Evolutionary conservation across 2,797 vertebrate species (phyloP), one percentile per base, ranked within the genome.

Genomic region (Hippocampus kuda): DNA sequence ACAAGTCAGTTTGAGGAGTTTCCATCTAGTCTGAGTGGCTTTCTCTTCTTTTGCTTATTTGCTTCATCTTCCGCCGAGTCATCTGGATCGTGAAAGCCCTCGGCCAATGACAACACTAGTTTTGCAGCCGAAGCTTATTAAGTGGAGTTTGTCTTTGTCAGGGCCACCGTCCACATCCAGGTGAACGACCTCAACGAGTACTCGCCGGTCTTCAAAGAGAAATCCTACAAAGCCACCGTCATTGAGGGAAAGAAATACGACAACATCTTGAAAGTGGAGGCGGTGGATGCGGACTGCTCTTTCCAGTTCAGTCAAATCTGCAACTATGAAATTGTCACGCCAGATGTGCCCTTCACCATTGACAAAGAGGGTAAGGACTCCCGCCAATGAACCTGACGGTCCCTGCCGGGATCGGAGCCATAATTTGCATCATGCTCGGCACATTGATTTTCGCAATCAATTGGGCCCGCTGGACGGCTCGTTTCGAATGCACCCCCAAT

Each of bases 281-380:
- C 97, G 0, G 92, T 96, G 81, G 97, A 99, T 6, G 96, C 96
- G 0, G 97, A 99, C 87, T 99, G 97, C 76, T 99, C 97, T 0
- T 97, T 97, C 22, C 97, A 99, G 90, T 99, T 96, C 88, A 98
- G 97, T 90, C 96, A 98, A 87, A 97, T 99, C 73, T 99, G 97
- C 92, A 97, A 82, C 89, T 99, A 99, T 0, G 95, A 99, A 81
- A 96, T 99, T 0, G 89, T 98, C 70, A 99, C 96, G 1, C 95
- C 96, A 0, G 94, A 97, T 0, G 93, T 98, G 66, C 97, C 97
- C 11, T 99, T 99, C 72, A 85, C 93, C 0, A 67, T 99, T 0
- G 94, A 99, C 91, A 98, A 98, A 77, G 97, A 99, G 0, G 97
- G 97, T 99, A 81, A 91, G 93, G 65, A 70, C 44, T 24, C 27